Conservation (phyloP, 2,888 invertebrate species). For the Stramonita haemastoma region DNA sequence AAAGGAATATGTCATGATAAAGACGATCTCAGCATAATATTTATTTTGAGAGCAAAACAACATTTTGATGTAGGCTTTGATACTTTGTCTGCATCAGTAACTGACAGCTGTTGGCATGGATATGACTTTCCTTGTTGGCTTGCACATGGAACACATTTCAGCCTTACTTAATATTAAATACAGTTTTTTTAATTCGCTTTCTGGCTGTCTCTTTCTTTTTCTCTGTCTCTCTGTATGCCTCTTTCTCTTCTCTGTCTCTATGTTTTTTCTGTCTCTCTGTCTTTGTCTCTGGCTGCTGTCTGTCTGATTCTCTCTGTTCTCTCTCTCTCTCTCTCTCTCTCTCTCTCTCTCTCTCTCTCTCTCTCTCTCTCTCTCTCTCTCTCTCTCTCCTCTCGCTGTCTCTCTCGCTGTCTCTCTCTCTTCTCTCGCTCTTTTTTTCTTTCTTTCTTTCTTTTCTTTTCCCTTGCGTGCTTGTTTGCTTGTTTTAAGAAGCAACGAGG, state of each 20-base stretch:
- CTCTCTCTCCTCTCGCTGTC: background rate
- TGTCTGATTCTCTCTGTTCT: background rate
- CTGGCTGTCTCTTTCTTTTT: background rate
- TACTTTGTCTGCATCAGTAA: too few relatives aligned
- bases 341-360: constrained; percentile 24
- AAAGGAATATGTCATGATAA: too few relatives aligned
- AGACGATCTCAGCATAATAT: too few relatives aligned
- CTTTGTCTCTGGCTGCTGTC: background rate
- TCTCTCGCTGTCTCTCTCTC: background rate
- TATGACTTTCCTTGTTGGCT: too few relatives aligned
- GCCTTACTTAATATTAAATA: too few relatives aligned
- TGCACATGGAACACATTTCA: too few relatives aligned
- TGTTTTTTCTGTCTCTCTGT: background rate
- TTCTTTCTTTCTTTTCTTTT: background rate
- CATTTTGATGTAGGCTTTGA: too few relatives aligned
- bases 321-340: background rate
- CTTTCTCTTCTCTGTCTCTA: background rate
- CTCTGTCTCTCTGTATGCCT: background rate
- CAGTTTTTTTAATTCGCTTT: background rate
- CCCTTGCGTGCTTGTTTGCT: background rate
- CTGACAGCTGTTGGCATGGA: too few relatives aligned
- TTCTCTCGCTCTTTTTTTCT: background rate
- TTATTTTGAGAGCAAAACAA: too few relatives aligned
- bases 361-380: background rate
- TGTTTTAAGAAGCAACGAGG: background rate